A percentile compares a stretch with the other conserved stretches of the same genome.
These are phyloP conservation scores for Platanista minor DNA, from an alignment of 2,113 vertebrate species.

Conservation along the genomic window DNA sequence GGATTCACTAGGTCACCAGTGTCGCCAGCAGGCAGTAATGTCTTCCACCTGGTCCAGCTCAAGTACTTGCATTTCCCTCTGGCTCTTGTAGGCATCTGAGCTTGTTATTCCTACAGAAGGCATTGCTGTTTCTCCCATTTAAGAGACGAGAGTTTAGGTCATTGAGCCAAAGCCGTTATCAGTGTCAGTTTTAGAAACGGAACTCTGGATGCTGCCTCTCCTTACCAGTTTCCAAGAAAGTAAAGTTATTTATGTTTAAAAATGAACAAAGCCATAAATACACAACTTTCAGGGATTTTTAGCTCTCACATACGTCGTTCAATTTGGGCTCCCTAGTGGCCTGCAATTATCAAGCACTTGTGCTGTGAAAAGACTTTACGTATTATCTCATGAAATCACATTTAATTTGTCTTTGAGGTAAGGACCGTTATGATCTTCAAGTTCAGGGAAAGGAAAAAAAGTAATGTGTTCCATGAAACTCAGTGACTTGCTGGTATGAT, in stretches of 20 bases:
- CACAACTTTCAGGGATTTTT: neutral
- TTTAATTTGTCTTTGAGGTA: neutral
- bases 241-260: conserved; percentile 19
- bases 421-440: neutral
- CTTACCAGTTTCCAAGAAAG: neutral
- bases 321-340: neutral
- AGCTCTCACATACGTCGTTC: neutral
- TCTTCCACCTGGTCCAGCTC: neutral
- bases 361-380: neutral
- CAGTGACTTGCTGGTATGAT: neutral
- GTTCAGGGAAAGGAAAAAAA: neutral
- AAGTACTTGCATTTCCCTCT: neutral
- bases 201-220: neutral
- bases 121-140: neutral
- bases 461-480: neutral
- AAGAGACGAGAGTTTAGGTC: neutral
- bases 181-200: neutral
- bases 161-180: neutral
- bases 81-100: neutral
- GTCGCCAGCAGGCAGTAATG: neutral
- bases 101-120: neutral
- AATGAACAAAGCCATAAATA: neutral
- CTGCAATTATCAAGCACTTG: neutral
- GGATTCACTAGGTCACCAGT: neutral
- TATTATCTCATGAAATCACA: neutral